phyloP scores from a whole-genome alignment of 2,888 invertebrate species.

The Pecten maximus region DNA sequence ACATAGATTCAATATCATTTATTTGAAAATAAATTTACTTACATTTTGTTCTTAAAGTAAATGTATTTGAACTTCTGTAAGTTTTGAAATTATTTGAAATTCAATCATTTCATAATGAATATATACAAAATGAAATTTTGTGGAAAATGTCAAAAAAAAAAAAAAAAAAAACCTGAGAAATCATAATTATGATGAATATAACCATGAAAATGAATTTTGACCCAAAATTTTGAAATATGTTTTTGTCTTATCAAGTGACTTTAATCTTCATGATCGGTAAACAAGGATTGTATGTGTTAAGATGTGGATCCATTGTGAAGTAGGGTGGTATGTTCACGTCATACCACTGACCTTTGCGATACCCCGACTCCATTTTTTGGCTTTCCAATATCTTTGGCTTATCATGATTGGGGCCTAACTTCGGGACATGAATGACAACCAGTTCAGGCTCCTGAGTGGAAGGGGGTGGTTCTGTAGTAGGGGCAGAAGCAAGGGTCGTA shows the following conservation, averaged over 20 bases:
- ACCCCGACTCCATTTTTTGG: not conserved
- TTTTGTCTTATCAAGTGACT: not conserved
- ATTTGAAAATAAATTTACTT: not conserved
- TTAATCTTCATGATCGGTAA: not conserved
- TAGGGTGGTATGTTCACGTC: not conserved
- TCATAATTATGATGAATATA: not conserved
- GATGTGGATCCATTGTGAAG: not conserved
- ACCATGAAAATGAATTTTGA: not conserved
- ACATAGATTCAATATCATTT: not conserved
- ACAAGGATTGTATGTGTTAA: not conserved
- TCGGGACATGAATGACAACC: not conserved
- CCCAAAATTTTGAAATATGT: not conserved
- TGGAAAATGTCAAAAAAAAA: not conserved
- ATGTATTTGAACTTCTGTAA: not conserved
- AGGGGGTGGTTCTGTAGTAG: not conserved
- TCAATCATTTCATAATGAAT: no score
- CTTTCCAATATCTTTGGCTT: slow-evolving; percentile 24
- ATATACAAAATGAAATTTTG: no score
- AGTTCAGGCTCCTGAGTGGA: not conserved
- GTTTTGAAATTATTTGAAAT: no score
- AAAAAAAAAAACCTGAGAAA: not conserved
- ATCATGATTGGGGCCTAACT: not conserved
- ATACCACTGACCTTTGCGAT: not conserved
- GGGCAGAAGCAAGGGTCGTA: not conserved
- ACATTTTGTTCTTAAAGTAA: not conserved